Base-by-base conservation (phyloP, 2,888 invertebrate genomes). In the Platycheirus albimanus region DNA sequence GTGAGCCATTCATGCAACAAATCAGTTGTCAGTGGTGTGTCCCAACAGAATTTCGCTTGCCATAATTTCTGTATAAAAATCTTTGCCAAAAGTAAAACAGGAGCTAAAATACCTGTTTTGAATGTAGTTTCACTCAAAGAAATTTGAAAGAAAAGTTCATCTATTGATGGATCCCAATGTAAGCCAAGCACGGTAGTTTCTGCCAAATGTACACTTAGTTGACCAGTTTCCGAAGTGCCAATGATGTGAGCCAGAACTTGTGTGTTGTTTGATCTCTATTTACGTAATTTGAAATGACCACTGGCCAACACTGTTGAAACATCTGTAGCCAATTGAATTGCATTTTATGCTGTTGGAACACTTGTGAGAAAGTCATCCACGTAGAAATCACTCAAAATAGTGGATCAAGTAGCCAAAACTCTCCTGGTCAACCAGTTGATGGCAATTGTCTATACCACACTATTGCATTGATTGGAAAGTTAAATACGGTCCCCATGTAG, bases 221-320 rank as follows among this genome's bases (percentile, higher is more conserved):
- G 38, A 28, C 4, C 0, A 7, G 20, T 15, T 13, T 24, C 11
- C 17, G 66, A 52, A 52, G 28, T 8, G 0, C 15, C 20, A 38
- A 49, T 10, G 52, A 52, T 28, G 4, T 41, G 52, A 8, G 47
- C 58, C 47, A 58, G 20, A 0, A 49, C 49, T 13, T 45, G 10
- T 1, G 33, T 11, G n/a, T 11, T 49, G 24, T 72, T 72, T 51
- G 63, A 24, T 72, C 24, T 49, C 63, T 38, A 71, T 61, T 71
- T 63, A 11, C 71, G 71, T 8, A 71, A 28, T 13, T 61, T 24
- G 7, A 72, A 51, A 41, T 51, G n/a, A n/a, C n/a, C n/a, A n/a
- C n/a, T n/a, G n/a, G n/a, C n/a, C n/a, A n/a, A n/a, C n/a, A 38
- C n/a, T n/a, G n/a, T 6, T 24, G 20, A n/a, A 1, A 20, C 47